These are phyloP conservation scores for Hippotragus niger DNA, from an alignment of 2,113 vertebrate genomes.

Conservation along the genomic window DNA sequence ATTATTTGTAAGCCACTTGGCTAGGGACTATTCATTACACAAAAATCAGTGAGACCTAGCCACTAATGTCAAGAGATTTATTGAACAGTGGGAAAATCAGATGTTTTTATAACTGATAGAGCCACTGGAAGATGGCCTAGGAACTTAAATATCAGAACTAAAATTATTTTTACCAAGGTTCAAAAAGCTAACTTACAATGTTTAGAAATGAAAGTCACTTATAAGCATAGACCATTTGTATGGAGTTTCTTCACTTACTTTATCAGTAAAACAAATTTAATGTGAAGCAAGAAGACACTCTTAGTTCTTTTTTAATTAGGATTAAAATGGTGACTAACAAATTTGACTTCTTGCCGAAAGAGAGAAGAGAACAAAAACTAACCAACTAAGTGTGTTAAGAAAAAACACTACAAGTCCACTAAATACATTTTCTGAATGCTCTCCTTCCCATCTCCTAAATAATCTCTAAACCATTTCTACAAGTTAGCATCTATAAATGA, in stretches of 20 bases:
- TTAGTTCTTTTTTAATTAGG: background rate
- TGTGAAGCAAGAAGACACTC: background rate
- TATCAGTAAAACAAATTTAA: conserved; percentile 1
- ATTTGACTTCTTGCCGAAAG: background rate
- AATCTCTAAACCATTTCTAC: background rate
- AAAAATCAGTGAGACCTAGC: background rate
- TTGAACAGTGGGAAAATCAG: background rate
- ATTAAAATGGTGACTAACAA: background rate
- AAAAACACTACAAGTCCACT: background rate
- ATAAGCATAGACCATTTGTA: background rate
- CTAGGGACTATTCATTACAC: background rate
- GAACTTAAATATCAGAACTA: background rate
- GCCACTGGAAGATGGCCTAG: background rate
- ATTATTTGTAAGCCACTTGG: background rate
- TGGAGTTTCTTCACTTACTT: background rate
- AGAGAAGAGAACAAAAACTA: background rate
- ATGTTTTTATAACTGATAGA: background rate
- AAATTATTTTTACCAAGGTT: background rate
- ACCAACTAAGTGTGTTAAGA: background rate
- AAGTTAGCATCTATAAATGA: background rate
- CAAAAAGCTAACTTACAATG: background rate
- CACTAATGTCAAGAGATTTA: background rate
- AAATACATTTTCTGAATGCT: background rate
- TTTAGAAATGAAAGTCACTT: background rate
- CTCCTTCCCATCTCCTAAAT: background rate